Conservation (phyloP, 2,888 invertebrate species). For the Isotomurus palustris region DNA sequence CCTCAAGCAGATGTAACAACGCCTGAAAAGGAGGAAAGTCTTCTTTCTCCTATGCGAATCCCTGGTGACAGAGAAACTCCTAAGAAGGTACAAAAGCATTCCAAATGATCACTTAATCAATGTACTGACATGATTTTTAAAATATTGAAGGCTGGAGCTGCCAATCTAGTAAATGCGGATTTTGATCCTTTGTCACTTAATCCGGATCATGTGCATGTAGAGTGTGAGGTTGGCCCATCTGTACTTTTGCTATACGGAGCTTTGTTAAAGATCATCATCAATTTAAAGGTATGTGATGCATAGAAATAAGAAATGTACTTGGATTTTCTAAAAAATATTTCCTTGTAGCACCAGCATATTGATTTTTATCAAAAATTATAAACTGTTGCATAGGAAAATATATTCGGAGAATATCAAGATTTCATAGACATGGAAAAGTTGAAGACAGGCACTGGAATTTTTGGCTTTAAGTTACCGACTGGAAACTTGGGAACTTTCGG, state of each 20-base stretch:
- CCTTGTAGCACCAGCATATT: background rate
- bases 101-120: too few species aligned
- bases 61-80: slow-evolving; percentile 52
- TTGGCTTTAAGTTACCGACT: slow-evolving; percentile 23
- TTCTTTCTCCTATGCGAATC: slow-evolving; percentile 86
- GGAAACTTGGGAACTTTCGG: slow-evolving; percentile 9
- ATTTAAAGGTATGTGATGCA: slow-evolving; percentile 61
- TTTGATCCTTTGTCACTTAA: slow-evolving; percentile 82
- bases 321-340: background rate
- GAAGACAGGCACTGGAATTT: slow-evolving; percentile 27
- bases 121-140: too few species aligned
- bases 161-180: slow-evolving; percentile 48
- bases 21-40: slow-evolving; percentile 88
- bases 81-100: slow-evolving; percentile 23
- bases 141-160: slow-evolving; percentile 48
- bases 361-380: background rate
- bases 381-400: slow-evolving; percentile 68
- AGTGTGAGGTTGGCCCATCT: slow-evolving; percentile 91
- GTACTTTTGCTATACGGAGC: slow-evolving; percentile 87
- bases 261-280: slow-evolving; percentile 80
- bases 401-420: slow-evolving; percentile 92
- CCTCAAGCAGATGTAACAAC: slow-evolving; percentile 90
- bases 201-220: slow-evolving; percentile 84
- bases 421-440: slow-evolving; percentile 84
- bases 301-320: background rate